These are phyloP conservation scores for Leontocebus nigricollis DNA, from an alignment of 2,797 vertebrate genomes.

Conservation along the genomic window DNA sequence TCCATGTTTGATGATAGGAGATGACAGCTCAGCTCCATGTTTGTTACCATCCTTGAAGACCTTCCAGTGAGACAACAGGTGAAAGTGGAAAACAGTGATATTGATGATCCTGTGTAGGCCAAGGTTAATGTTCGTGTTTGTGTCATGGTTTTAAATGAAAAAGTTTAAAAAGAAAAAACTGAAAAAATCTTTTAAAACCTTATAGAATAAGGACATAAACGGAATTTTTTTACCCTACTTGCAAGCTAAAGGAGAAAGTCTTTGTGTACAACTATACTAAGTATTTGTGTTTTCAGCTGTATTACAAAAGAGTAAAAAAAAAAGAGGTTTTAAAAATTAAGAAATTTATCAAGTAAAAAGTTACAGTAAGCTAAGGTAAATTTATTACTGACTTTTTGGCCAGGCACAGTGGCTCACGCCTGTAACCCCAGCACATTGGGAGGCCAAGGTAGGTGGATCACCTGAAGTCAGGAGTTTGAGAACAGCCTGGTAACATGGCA, in stretches of 20 bases:
- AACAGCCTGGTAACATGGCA: not conserved
- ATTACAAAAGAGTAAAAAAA: not conserved
- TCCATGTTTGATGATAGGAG: not conserved
- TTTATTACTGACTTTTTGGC: not conserved
- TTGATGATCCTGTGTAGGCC: not conserved
- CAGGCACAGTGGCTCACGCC: fast-evolving
- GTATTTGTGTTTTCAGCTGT: not conserved
- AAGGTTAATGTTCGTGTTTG: not conserved
- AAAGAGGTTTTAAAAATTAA: not conserved
- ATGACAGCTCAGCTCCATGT: not conserved
- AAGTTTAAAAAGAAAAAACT: not conserved
- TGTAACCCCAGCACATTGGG: not conserved
- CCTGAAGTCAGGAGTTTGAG: not conserved
- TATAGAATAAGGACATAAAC: not conserved
- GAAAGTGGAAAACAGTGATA: not conserved
- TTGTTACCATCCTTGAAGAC: not conserved
- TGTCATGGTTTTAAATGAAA: not conserved
- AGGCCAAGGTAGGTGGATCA: fast-evolving
- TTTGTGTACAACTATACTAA: not conserved
- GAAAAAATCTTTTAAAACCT: not conserved
- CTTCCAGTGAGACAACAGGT: not conserved
- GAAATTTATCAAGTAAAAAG: not conserved
- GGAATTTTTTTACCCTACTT: not conserved
- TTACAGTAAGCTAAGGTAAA: not conserved
- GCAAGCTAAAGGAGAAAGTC: not conserved